A percentile compares a stretch with the other conserved stretches of the same genome.
Conservation (phyloP, 1,140 invertebrate genomes). For the Ylistrum balloti region DNA sequence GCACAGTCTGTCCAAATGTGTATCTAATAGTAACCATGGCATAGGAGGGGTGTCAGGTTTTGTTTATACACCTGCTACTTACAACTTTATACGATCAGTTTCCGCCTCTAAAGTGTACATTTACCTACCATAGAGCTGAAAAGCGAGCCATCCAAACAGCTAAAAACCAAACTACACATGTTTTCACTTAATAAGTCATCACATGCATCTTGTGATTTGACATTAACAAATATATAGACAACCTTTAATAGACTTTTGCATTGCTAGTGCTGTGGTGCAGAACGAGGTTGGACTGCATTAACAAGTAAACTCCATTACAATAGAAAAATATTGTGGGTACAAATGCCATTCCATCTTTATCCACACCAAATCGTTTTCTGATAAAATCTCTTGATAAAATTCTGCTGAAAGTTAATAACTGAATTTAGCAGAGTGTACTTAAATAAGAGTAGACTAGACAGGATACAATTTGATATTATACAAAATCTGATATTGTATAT, state of each 20-base stretch:
- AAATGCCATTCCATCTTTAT: neutral
- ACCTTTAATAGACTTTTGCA: neutral
- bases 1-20: neutral
- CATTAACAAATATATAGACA: constrained; percentile 25
- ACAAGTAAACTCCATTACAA: neutral
- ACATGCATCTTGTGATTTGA: neutral
- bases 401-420: neutral
- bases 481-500: too few species aligned
- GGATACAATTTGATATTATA: too few species aligned
- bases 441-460: neutral
- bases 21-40: neutral
- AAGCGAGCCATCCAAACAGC: neutral
- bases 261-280: neutral
- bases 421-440: neutral
- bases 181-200: neutral
- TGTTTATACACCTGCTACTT: constrained; percentile 15
- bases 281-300: neutral
- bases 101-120: neutral
- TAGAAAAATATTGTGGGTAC: neutral
- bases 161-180: neutral
- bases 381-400: constrained; percentile 20
- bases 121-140: neutral
- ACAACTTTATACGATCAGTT: constrained; percentile 6
- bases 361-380: neutral
- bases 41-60: neutral